These are phyloP conservation scores for Indicator maculatus DNA, from an alignment of 2,113 vertebrate species.

Conservation along the genomic window DNA sequence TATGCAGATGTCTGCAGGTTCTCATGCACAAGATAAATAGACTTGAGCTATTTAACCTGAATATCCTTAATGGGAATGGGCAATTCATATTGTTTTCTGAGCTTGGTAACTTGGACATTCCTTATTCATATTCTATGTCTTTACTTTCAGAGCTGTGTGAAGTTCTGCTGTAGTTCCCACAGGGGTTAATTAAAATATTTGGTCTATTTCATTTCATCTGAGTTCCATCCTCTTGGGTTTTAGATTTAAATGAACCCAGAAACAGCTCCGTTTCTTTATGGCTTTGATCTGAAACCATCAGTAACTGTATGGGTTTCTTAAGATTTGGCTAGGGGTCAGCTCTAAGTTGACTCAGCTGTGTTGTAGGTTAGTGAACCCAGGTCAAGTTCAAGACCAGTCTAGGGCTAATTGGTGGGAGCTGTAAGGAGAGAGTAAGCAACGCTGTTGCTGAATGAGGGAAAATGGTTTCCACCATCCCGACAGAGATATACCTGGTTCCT, in stretches of 20 bases:
- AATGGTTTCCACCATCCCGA: background rate
- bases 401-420: background rate
- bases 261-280: background rate
- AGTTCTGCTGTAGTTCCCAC: background rate
- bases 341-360: background rate
- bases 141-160: background rate
- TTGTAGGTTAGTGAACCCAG: background rate
- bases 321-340: background rate
- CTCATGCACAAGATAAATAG: background rate
- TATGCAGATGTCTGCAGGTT: background rate
- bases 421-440: background rate
- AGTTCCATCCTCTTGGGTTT: background rate
- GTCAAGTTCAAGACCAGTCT: background rate
- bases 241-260: constrained; percentile 5
- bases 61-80: background rate
- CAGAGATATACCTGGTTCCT: background rate
- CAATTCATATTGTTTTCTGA: background rate
- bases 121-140: background rate
- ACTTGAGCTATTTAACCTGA: background rate
- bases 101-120: background rate
- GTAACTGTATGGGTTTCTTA: background rate
- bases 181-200: constrained; percentile 51
- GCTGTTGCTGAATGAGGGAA: background rate
- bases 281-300: background rate
- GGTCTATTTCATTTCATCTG: constrained; percentile 31